Base-by-base conservation (phyloP, 2,113 vertebrate genomes). In the Cercopithecus mona region DNA sequence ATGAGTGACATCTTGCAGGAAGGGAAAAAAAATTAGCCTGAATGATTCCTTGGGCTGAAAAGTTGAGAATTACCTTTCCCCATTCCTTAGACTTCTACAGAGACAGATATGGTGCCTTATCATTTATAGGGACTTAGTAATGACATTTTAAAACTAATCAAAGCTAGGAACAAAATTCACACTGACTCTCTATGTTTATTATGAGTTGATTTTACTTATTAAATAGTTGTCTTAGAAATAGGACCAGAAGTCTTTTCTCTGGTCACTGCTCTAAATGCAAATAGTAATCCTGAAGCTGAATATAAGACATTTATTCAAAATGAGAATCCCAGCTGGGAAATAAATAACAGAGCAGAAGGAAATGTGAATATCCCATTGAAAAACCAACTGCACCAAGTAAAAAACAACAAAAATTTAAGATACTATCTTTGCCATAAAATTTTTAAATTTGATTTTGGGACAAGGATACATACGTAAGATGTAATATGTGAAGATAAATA, bases 211-310 rank as follows among this genome's bases (percentile, higher is more conserved):
- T 90, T 70, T 88, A 81, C 80, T 59, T 89, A 4, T 55, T 61
- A 92, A 95, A 83, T 35, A 35, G 52, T 79, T 23, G n/a, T 80
- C 38, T 72, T 95, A 92, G 68, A 92, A 75, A 40, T 12, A 83
- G 55, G 52, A 87, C 7, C 66, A 75, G 20, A 91, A 95, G 90
- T 43, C 1, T 88, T 66, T 73, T 48, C 50, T 61, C 45, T 70
- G 48, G 22, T 57, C 35, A 68, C 25, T 85, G 43, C 16, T 96
- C 17, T 66, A 59, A 95, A 66, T 68, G 23, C 10, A 92, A 72
- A 23, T 32, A 73, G 45, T 23, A 72, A 90, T 81, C 35, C 50
- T 80, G 2, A 5, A 84, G 22, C 22, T 89, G 68, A 87, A 43
- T 50, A 5, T 52, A 27, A 79, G 43, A 48, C 25, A 40, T 93